These are phyloP conservation scores for Thryonomys swinderianus DNA, from an alignment of 2,113 vertebrate species.

Conservation along the genomic window DNA sequence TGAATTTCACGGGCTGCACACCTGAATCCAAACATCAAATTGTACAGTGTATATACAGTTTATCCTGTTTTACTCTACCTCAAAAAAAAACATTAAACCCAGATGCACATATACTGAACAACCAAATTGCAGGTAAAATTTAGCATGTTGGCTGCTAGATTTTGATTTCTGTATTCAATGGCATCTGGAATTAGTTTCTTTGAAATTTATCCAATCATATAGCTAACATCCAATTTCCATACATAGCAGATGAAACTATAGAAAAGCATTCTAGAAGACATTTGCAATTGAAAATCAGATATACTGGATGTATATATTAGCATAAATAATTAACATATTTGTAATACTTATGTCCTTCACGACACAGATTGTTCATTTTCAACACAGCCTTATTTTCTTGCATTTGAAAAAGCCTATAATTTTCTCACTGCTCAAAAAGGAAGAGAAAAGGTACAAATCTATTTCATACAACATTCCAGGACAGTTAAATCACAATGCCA, in stretches of 20 bases:
- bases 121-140: constrained; percentile 3
- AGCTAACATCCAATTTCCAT: constrained; percentile 32
- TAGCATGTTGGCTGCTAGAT: neutral
- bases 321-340: constrained; percentile 42
- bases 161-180: constrained; percentile 22
- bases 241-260: neutral
- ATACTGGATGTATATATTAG: neutral
- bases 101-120: neutral
- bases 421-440: neutral
- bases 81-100: neutral
- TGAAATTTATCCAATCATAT: constrained; percentile 46
- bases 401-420: neutral
- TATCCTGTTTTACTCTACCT: neutral
- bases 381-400: neutral
- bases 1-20: neutral
- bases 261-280: constrained; percentile 29
- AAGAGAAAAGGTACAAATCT: neutral
- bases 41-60: neutral
- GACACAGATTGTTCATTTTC: constrained; percentile 23
- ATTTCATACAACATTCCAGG: neutral
- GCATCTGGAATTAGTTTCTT: constrained; percentile 49
- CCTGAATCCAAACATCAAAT: neutral
- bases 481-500: neutral
- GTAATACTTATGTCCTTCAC: constrained; percentile 9
- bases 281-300: neutral